Evolutionary conservation across 2,113 vertebrate species (phyloP).

Genomic region (Reinhardtius hippoglossoides): DNA sequence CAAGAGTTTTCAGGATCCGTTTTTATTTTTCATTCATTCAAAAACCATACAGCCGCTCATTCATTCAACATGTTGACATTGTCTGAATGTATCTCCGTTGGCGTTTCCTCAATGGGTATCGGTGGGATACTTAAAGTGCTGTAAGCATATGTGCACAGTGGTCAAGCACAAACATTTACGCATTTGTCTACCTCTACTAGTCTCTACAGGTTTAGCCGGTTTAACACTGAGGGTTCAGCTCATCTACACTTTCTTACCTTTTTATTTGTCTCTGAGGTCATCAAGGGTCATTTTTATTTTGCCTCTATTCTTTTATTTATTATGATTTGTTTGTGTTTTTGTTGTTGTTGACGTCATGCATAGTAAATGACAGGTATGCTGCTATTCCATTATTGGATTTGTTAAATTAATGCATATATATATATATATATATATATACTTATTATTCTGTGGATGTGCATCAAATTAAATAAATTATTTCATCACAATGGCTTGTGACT

Average conservation of each 20-base stretch:
- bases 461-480: constrained; percentile 62
- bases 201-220: constrained; percentile 53
- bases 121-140: constrained; percentile 75
- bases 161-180: constrained; percentile 75
- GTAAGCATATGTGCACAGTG: constrained; percentile 65
- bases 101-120: constrained; percentile 79
- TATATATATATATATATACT: not conserved
- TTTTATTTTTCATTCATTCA: constrained; percentile 66
- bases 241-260: constrained; percentile 18
- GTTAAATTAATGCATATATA: constrained; percentile 3
- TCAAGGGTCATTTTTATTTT: not conserved
- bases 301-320: constrained; percentile 68
- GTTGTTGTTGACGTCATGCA: constrained; percentile 21
- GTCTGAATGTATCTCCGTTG: constrained; percentile 78
- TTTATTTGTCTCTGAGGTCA: constrained; percentile 9
- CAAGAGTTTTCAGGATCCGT: constrained; percentile 62
- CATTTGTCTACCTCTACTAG: constrained; percentile 79
- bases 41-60: constrained; percentile 73
- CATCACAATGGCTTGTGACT: constrained; percentile 1
- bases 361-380: constrained; percentile 43
- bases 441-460: constrained; percentile 37
- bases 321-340: constrained; percentile 40
- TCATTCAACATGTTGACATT: constrained; percentile 80
- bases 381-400: constrained; percentile 50
- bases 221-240: constrained; percentile 22